Base-by-base conservation (phyloP, 2,888 invertebrate genomes). In the Scaeva pyrastri region DNA sequence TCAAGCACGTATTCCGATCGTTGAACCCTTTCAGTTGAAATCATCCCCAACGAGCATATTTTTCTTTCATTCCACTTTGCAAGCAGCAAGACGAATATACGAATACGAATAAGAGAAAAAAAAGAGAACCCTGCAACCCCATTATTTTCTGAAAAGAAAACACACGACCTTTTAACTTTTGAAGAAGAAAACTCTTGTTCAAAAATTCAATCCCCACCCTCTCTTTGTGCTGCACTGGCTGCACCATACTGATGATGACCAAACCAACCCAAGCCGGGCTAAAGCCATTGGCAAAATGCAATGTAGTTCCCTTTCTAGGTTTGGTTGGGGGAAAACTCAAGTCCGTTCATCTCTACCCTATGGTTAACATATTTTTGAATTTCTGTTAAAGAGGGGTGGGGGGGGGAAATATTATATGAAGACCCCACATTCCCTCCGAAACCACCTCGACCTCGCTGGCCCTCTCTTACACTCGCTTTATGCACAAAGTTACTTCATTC, bases 401-500 rank as follows among this genome's bases (percentile, higher is more conserved):
- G 36, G 8, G 21, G 14, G 36, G 10, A 36, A 43, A 77, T 43
- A 43, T 31, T 31, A 26, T 5, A 52, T n/a, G 23, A 26, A 52
- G 23, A 52, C 21, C 48, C 23, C n/a, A 3, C 31, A 19, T 56
- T 43, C 19, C 36, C 14, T 1, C n/a, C n/a, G n/a, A 23, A 1
- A 7, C 19, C 12, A 39, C 21, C n/a, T 21, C 50, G 11, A 3
- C 43, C 23, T 14, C 52, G 39, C 31, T 31, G 5, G 39, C 10
- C 39, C 39, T 10, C 2, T 19, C 50, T 68, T 68, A 68, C 23
- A 52, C 39, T 68, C 23, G 52, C 80, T 75, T 72, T 85, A 55
- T 73, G 60, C 60, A 73, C 66, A 85, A 85, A 81, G 76, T 81
- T 80, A 80, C 80, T 68, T 58, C 75, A 76, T 85, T 72, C 70